Evolutionary conservation across 2,113 vertebrate species (phyloP), one percentile per base, ranked within the genome.

Genomic region (Phaetusa simplex): DNA sequence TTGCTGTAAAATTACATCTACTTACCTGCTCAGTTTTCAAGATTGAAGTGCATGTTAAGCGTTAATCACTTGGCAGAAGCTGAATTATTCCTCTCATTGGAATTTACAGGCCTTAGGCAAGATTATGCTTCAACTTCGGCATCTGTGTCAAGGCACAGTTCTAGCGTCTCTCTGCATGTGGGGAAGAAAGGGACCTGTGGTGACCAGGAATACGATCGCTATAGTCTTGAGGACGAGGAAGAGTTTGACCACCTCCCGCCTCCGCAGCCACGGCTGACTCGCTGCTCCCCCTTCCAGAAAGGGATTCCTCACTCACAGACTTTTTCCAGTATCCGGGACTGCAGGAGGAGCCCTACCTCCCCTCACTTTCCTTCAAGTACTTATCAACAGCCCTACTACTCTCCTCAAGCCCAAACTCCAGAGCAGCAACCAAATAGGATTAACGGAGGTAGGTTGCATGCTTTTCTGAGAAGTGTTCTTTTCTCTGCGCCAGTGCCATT

Each of bases 71-170:
- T 82, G 24, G 18, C 49, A 88, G 78, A 77, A 96, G 74, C 58
- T 27, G 8, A 95, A 69, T 91, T 58, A 29, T 72, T 72, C 43
- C 38, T 94, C 59, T 47, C 65, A 45, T 93, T 82, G 65, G 67
- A 34, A 96, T 96, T 93, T 90, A 14, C 64, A 99, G 99, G 99
- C 97, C 99, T 99, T 83, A 98, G 99, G 84, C 99, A 99, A 98
- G 99, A 99, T 96, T 99, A 99, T 67, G 99, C 99, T 95, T 99
- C 99, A 66, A 99, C 99, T 91, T 99, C 99, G 74, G 98, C 98
- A 47, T 99, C 99, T 18, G 98, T 98, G 76, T 98, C 99, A 74
- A 98, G 98, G 71, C 98, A 99, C 90, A 99, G 98, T 90, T 99
- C 99, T 67, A 99, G 98, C 65, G 97, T 99, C 80, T 99, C 99